Evolutionary conservation across 2,888 invertebrate species (phyloP).

Genomic region (Lithophane socia): DNA sequence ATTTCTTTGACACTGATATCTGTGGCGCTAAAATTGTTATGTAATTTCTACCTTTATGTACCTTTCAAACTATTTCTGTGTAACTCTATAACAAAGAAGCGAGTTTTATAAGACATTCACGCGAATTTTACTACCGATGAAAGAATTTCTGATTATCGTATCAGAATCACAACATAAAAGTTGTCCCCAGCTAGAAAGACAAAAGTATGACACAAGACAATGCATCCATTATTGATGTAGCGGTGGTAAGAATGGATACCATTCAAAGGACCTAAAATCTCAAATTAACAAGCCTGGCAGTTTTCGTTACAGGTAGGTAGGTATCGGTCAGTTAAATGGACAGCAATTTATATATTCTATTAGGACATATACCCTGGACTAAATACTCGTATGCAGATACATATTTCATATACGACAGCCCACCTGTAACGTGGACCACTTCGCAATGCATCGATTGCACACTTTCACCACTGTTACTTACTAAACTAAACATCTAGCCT

Average conservation of each 20-base stretch:
- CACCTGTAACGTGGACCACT: constrained; percentile 52
- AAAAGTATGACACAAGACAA: neutral
- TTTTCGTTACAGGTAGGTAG: neutral
- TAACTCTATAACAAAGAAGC: neutral
- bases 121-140: neutral
- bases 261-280: neutral
- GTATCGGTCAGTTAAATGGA: constrained; percentile 11
- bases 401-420: constrained; percentile 48
- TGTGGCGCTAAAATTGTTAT: constrained; percentile 39
- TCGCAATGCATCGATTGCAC: constrained; percentile 59
- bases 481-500: constrained; percentile 47
- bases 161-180: too few relatives aligned
- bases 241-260: neutral
- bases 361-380: constrained; percentile 32
- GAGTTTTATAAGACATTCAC: neutral
- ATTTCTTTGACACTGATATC: constrained; percentile 69
- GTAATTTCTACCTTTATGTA: constrained; percentile 10
- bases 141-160: neutral
- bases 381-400: constrained; percentile 51
- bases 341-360: constrained; percentile 22
- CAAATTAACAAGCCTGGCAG: neutral
- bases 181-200: neutral
- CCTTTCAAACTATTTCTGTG: neutral
- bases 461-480: constrained; percentile 60
- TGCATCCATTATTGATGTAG: neutral